Percentiles rank a stretch among this genome's conserved stretches.
Evolutionary conservation across 1,140 invertebrate species (phyloP).

Genomic region (Drosophila pseudoananassae): DNA sequence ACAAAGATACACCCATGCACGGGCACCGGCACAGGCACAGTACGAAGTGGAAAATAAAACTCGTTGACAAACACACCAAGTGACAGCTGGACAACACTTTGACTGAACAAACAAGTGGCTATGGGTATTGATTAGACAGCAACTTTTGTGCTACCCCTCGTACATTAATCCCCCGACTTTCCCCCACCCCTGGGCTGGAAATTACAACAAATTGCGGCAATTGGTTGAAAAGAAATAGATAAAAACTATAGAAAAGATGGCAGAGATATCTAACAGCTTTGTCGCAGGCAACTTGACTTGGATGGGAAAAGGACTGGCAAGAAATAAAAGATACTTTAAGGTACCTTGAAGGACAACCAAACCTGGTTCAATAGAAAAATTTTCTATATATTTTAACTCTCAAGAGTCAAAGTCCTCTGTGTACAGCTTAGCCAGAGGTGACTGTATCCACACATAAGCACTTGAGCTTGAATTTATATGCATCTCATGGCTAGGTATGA

Average conservation of each 20-base stretch:
- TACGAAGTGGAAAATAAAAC: conserved; percentile 29
- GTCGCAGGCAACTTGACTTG: too few relatives aligned
- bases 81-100: conserved; percentile 46
- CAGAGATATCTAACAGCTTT: conserved; percentile 19
- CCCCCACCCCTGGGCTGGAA: conserved; percentile 23
- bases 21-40: conserved; percentile 6
- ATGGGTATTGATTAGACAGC: conserved; percentile 62
- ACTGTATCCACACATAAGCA: conserved; percentile 37
- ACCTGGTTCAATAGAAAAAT: too few relatives aligned
- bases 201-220: conserved; percentile 51
- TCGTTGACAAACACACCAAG: conserved; percentile 48
- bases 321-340: conserved; percentile 14
- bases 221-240: conserved; percentile 42
- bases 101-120: conserved; percentile 60
- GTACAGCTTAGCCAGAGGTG: conserved; percentile 8
- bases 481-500: conserved; percentile 38
- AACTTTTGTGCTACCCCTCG: not conserved
- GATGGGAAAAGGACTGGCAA: too few relatives aligned
- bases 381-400: too few relatives aligned
- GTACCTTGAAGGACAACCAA: not conserved
- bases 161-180: not conserved
- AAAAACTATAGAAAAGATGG: conserved; percentile 20
- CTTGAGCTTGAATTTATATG: conserved; percentile 61
- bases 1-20: conserved; percentile 16
- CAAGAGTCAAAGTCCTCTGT: not conserved